Evolutionary conservation across 1,140 invertebrate species (phyloP).

Genomic region (Leptinotarsa defecta): DNA sequence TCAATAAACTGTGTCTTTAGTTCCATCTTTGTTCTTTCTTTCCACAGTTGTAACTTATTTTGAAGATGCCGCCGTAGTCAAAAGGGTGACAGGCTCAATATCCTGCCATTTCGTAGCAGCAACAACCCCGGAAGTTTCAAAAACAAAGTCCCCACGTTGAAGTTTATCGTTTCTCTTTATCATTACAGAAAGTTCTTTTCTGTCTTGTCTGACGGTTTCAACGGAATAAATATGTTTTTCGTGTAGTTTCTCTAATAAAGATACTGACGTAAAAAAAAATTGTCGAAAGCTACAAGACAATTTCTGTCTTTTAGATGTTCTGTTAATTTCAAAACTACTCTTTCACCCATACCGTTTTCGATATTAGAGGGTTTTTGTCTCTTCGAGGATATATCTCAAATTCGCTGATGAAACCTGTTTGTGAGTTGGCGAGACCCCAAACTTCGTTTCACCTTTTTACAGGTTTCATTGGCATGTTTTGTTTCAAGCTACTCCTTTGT

Average conservation of each 20-base stretch:
- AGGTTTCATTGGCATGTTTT: constrained; percentile 58
- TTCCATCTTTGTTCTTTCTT: too few relatives aligned
- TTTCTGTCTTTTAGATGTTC: neutral
- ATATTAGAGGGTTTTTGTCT: too few relatives aligned
- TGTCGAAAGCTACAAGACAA: neutral
- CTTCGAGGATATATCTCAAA: too few relatives aligned
- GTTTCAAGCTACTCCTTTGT: constrained; percentile 52
- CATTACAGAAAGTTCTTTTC: neutral
- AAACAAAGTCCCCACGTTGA: neutral
- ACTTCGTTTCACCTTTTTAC: constrained; percentile 58
- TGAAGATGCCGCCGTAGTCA: too few relatives aligned
- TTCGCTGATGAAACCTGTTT: too few relatives aligned
- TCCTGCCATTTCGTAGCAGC: too few relatives aligned
- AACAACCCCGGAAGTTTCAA: neutral
- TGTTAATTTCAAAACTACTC: neutral
- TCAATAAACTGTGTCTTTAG: too few relatives aligned
- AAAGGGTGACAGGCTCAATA: too few relatives aligned
- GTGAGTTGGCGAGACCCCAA: constrained; percentile 37
- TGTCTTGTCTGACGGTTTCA: neutral
- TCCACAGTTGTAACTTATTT: too few relatives aligned
- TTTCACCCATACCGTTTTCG: too few relatives aligned
- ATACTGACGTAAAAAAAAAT: neutral
- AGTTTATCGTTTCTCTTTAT: neutral
- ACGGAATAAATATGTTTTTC: neutral
- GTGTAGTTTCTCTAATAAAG: neutral